Evolutionary conservation across 2,113 vertebrate species (phyloP).

Genomic region (Protobothrops mucrosquamatus): DNA sequence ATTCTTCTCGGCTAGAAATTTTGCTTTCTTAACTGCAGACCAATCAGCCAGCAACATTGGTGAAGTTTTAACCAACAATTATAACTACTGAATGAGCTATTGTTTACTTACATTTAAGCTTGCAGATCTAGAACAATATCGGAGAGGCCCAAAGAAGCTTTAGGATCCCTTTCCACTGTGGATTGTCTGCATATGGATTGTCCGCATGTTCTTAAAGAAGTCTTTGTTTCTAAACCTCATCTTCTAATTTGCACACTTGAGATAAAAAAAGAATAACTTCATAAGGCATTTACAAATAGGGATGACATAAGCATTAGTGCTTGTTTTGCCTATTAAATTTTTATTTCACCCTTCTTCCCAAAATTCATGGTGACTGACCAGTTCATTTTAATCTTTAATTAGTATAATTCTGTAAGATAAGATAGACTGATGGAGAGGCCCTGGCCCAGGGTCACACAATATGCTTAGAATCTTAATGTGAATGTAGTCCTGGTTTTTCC

Average conservation of each 20-base stretch:
- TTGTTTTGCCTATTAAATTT: background rate
- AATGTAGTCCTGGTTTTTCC: background rate
- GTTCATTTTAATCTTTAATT: background rate
- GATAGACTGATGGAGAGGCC: background rate
- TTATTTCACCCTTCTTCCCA: background rate
- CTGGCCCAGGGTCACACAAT: background rate
- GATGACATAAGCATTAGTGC: background rate
- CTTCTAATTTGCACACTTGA: background rate
- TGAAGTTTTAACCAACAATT: background rate
- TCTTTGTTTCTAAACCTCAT: background rate
- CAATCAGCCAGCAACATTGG: background rate
- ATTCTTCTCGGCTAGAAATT: background rate
- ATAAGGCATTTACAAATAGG: background rate
- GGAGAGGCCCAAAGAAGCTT: background rate
- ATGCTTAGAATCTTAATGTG: too few relatives aligned
- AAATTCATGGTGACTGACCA: background rate
- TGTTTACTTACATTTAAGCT: background rate
- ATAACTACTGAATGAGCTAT: background rate
- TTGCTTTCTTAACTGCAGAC: background rate
- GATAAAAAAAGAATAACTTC: background rate
- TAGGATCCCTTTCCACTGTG: background rate
- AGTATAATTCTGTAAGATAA: background rate
- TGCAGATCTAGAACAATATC: background rate
- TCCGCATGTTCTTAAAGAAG: background rate
- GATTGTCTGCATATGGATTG: background rate